phyloP scores from a whole-genome alignment of 2,113 vertebrate species.

The Origma solitaria region DNA sequence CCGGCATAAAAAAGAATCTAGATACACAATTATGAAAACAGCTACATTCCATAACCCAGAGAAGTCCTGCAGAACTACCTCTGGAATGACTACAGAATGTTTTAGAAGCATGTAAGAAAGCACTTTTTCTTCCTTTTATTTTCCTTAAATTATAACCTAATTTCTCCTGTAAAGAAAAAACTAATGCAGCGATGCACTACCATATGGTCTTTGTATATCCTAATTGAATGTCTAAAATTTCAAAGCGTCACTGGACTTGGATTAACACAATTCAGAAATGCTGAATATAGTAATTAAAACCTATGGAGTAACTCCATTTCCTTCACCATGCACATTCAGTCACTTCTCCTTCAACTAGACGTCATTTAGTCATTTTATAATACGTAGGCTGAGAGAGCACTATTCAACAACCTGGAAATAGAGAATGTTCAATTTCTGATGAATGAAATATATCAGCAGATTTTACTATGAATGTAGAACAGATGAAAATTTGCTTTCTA shows the following conservation, averaged over 20 bases:
- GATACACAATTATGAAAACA: not conserved
- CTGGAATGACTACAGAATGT: not conserved
- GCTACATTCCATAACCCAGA: accelerated
- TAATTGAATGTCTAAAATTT: not conserved
- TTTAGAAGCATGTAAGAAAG: not conserved
- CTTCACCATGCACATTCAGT: not conserved
- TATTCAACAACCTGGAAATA: not conserved
- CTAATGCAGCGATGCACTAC: accelerated
- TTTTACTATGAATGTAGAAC: not conserved
- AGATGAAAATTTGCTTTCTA: not conserved
- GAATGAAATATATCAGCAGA: not conserved
- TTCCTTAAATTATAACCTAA: not conserved
- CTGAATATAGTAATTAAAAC: not conserved
- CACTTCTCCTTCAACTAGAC: not conserved
- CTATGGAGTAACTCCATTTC: not conserved
- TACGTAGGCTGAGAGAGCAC: not conserved
- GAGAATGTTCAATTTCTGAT: not conserved
- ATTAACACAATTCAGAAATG: not conserved
- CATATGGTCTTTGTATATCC: not conserved
- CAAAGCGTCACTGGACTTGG: not conserved
- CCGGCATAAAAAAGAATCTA: not conserved
- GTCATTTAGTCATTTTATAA: not conserved
- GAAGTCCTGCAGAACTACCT: not conserved
- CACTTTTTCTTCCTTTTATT: not conserved
- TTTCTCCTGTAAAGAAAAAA: not conserved